Evolutionary conservation across 1,140 invertebrate species (phyloP), one percentile per base, ranked within the genome.

Genomic region (Tetraneura akinire): DNA sequence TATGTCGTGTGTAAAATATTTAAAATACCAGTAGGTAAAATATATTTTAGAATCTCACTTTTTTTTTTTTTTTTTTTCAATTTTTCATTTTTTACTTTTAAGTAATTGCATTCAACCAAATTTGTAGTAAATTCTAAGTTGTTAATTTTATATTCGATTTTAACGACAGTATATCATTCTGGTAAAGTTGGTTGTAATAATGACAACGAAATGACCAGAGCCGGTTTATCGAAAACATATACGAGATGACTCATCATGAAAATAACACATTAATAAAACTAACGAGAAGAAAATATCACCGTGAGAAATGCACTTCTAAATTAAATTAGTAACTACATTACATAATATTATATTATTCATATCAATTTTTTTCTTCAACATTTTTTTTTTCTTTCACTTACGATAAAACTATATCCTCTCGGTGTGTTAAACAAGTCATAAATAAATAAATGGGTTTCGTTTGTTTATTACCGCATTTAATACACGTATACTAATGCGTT

Each of bases 201-300:
- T 26, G n/a, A 68, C 26, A 47, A 26, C 42, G 37, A 68, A 26
- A 47, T n/a, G 42, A 49, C 42, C 18, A 21, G 3, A 71, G 68
- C 68, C 68, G 68, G 68, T 71, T 71, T 71, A 51, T 32, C 9
- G 23, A 51, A 71, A 49, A 71, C 16, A n/a, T 37, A 37, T 37
- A 71, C 45, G 14, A 1, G 3, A 16, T 49, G 29, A 26, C 66
- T 68, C 64, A 68, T 14, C 14, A 11, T 21, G 21, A 49, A 32
- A 71, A 71, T 29, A 71, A 29, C 14, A 29, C 45, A n/a, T 29
- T 5, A 51, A 71, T 49, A 70, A 70, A 71, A 70, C 18, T 14
- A 18, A 53, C 10, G 14, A 13, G n/a, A 53, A n/a, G 21, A 47
- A 49, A 32, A 51, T 71, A 71, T 51, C 21, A 29, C 68, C 68